Percentiles rank a stretch among this genome's conserved stretches.
Conservation (phyloP, 1,140 invertebrate genomes). For the Scaptomyza hsui region DNA sequence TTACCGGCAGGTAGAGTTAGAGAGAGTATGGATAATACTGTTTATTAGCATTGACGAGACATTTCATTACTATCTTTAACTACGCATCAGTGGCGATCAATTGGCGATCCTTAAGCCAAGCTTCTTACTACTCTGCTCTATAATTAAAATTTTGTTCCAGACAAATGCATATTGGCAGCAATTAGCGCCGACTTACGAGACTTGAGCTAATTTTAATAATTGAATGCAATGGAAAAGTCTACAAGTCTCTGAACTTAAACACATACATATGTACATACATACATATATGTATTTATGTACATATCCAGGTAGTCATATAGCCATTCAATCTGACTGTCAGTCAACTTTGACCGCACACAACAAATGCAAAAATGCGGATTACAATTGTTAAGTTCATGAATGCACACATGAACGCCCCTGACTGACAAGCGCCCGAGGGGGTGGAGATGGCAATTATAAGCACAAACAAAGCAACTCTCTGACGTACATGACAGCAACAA, state of each 20-base stretch:
- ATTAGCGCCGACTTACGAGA: constrained; percentile 46
- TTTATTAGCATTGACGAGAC: not conserved
- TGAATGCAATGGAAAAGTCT: constrained; percentile 55
- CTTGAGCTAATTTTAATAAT: constrained; percentile 59
- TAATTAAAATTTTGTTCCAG: constrained; percentile 25
- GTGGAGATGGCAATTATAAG: constrained; percentile 59
- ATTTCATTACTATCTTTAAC: not conserved
- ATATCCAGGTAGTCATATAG: constrained; percentile 35
- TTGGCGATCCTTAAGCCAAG: constrained; percentile 18
- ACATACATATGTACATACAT: not conserved
- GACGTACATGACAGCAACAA: constrained; percentile 58
- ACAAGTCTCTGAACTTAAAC: constrained; percentile 26
- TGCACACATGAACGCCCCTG: constrained; percentile 66
- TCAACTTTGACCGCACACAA: constrained; percentile 74
- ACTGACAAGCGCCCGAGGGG: constrained; percentile 52
- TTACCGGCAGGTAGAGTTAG: not conserved
- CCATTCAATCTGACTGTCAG: constrained; percentile 61
- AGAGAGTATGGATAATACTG: not conserved
- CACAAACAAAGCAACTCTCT: constrained; percentile 49
- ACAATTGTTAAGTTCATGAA: constrained; percentile 54
- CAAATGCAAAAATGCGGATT: constrained; percentile 46
- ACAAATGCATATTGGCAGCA: constrained; percentile 42
- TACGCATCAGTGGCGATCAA: constrained; percentile 2
- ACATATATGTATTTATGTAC: not conserved
- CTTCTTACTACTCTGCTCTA: constrained; percentile 3